These are phyloP conservation scores for Seriola quinqueradiata DNA, from an alignment of 2,113 vertebrate species.

Conservation along the genomic window DNA sequence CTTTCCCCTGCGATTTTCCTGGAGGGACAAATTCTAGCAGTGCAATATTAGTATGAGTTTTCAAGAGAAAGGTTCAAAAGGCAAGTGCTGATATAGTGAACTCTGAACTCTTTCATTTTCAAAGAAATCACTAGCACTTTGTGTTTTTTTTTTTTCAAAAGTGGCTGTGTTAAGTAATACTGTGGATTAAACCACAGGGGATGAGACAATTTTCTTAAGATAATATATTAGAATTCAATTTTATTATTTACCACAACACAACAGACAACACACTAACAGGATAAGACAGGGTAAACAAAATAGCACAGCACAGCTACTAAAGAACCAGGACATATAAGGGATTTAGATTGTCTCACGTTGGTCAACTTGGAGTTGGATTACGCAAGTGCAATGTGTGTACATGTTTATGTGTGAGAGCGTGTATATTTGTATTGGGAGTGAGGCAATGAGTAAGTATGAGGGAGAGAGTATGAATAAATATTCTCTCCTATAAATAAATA, in stretches of 20 bases:
- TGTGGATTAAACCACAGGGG: not conserved
- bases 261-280: not conserved
- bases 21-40: not conserved
- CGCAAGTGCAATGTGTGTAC: not conserved
- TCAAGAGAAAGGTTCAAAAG: not conserved
- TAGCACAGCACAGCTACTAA: not conserved
- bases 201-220: not conserved
- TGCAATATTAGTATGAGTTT: not conserved
- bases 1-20: not conserved
- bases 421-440: not conserved
- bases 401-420: not conserved
- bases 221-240: not conserved
- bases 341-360: not conserved
- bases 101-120: not conserved
- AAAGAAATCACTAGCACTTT: not conserved
- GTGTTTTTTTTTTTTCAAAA: not conserved
- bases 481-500: not conserved
- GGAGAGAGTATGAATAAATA: not conserved
- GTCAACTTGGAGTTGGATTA: no score
- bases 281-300: not conserved
- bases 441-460: not conserved
- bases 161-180: not conserved
- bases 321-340: not conserved
- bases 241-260: not conserved
- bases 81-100: accelerated